Base-by-base conservation (phyloP, 1,140 invertebrate genomes). In the Temnothorax curvispinosus region DNA sequence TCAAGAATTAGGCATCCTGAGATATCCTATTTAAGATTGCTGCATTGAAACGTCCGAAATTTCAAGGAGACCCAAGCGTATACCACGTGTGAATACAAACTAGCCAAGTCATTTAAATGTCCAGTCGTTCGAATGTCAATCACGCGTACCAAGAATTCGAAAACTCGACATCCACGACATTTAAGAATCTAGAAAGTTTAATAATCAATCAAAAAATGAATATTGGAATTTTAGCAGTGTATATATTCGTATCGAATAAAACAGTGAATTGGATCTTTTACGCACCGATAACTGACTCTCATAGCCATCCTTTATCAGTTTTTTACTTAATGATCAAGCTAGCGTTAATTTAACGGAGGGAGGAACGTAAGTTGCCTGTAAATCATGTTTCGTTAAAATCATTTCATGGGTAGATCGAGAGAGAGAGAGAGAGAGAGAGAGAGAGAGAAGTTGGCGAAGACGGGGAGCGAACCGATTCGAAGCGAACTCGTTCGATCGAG, bases 401-500 rank as follows among this genome's bases (percentile, higher is more conserved):
- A 32, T 74, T 38, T 15, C 11, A 52, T 21, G 21, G 4, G 27
- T 38, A 50, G 62, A 38, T 35, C 4, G 27, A 52, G 50, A 32
- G 5, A 35, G 27, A 27, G 27, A 27, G 27, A 27, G 27, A 27
- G n/a, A n/a, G 27, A 27, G 27, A 27, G 27, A 27, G 9, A 54
- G 77, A 27, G 27, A 27, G 27, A 27, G 27, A 27, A 27, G 27
- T 41, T 41, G 52, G 6, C 58, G 27, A 81, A 9, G 44, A 81
- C 5, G 62, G 5, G 4, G 13, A 56, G 50, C 50, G 4, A 65
- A 38, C 62, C 15, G 38, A 65, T 64, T 64, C 62, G 62, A 65
- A 69, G 64, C 62, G 13, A 80, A 80, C 13, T 69, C 44, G 47
- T 80, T 52, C 52, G 67, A 7, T 35, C 11, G 52, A 62, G 56